Evolutionary conservation across 2,888 invertebrate species (phyloP).

Genomic region (Monopis laevigella): DNA sequence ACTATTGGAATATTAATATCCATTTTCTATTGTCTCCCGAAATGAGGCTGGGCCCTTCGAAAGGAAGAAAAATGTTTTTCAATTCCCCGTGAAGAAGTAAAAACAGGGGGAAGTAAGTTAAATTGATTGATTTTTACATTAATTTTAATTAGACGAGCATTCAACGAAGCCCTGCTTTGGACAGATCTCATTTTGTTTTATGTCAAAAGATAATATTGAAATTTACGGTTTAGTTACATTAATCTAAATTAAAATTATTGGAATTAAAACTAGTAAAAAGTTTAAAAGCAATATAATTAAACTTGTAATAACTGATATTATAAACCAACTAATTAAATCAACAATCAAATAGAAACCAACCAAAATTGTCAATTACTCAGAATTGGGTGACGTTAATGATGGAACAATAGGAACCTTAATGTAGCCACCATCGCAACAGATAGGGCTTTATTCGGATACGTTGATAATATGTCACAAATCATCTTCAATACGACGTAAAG

Average conservation of each 20-base stretch:
- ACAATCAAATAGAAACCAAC: constrained; percentile 15
- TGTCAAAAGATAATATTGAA: constrained; percentile 4
- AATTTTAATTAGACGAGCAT: constrained; percentile 63
- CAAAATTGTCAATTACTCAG: constrained; percentile 54
- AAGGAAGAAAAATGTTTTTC: constrained; percentile 35
- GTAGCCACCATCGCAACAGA: constrained; percentile 38
- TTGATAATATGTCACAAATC: constrained; percentile 62
- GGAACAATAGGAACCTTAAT: constrained; percentile 53
- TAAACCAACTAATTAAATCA: background rate
- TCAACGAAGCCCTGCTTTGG: constrained; percentile 43
- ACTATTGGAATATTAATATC: constrained; percentile 59
- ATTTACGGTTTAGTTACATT: too few relatives aligned
- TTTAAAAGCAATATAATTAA: constrained; percentile 2
- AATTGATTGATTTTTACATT: constrained; percentile 65
- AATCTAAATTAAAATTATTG: too few relatives aligned
- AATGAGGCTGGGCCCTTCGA: constrained; percentile 25
- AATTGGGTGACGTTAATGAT: constrained; percentile 29
- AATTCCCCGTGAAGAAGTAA: constrained; percentile 23
- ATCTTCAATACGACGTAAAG: constrained; percentile 53
- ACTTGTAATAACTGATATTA: background rate
- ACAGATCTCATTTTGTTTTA: constrained; percentile 27
- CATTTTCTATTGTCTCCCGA: constrained; percentile 46
- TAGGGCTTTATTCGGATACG: constrained; percentile 44
- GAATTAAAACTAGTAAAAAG: too few relatives aligned
- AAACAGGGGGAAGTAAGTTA: constrained; percentile 29